Percentiles rank a stretch among this genome's conserved stretches.
phyloP scores from a whole-genome alignment of 2,113 vertebrate species.

The Vireo altiloquus region DNA sequence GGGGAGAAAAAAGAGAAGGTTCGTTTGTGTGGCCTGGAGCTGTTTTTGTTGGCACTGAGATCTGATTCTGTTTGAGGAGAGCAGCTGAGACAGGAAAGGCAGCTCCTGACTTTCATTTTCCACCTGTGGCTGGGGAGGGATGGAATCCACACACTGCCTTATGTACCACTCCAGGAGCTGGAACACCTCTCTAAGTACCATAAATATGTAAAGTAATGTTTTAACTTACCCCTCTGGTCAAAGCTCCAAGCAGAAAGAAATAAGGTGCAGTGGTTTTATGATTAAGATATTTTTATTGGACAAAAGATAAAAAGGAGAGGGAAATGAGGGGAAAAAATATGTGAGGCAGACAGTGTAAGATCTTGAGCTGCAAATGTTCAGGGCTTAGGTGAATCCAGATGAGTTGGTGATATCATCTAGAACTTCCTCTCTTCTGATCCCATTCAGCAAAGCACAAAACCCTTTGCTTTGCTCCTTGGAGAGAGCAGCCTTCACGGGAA shows the following conservation, averaged over 20 bases:
- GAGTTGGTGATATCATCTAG: background rate
- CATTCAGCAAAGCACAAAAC: background rate
- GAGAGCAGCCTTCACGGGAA: background rate
- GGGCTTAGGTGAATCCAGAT: background rate
- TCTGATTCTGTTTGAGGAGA: background rate
- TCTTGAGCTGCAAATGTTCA: background rate
- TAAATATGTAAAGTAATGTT: background rate
- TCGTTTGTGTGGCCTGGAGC: constrained; percentile 39
- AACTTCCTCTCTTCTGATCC: background rate
- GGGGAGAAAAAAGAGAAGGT: background rate
- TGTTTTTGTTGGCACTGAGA: constrained; percentile 30
- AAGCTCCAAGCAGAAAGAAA: background rate
- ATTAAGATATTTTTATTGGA: background rate
- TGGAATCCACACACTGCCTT: background rate
- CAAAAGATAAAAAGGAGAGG: background rate
- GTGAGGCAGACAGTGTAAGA: background rate
- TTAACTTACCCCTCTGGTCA: background rate
- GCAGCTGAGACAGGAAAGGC: constrained; percentile 14
- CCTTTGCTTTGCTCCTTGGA: background rate
- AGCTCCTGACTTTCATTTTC: constrained; percentile 17
- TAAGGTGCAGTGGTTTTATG: background rate
- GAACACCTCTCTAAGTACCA: background rate
- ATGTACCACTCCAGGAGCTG: background rate
- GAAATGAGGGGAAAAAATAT: background rate
- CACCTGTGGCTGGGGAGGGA: background rate